phyloP scores from a whole-genome alignment of 2,888 invertebrate genomes.

The Heliconius erato region DNA sequence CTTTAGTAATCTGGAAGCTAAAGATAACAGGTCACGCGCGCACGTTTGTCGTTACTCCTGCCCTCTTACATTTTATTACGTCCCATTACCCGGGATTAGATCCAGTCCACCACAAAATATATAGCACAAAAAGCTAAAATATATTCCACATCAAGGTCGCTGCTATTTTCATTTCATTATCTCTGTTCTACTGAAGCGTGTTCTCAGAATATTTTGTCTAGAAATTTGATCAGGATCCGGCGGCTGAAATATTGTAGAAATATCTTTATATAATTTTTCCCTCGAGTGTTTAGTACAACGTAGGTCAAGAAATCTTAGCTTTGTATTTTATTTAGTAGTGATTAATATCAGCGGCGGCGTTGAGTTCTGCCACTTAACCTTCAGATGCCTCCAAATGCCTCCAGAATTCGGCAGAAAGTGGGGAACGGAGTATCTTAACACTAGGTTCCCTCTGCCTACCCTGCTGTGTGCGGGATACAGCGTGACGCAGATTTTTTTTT shows the following conservation, averaged over 20 bases:
- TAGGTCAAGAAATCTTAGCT: neutral
- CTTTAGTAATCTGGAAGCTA: conserved; percentile 59
- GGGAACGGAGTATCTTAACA: no score
- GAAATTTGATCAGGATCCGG: neutral
- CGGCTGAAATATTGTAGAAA: neutral
- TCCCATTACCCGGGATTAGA: conserved; percentile 82
- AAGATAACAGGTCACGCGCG: conserved; percentile 80
- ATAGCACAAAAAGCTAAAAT: conserved; percentile 27
- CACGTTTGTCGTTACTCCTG: conserved; percentile 80
- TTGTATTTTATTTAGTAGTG: no score
- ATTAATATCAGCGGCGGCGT: no score
- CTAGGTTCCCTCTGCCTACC: no score
- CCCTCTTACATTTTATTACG: conserved; percentile 83
- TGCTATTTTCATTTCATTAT: conserved; percentile 31
- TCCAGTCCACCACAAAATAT: conserved; percentile 51
- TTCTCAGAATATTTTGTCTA: conserved; percentile 18
- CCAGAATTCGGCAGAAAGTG: no score
- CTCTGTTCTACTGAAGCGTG: conserved; percentile 14
- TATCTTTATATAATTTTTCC: neutral
- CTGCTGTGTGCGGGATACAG: no score
- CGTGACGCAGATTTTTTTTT: no score
- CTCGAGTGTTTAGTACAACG: neutral
- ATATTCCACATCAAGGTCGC: conserved; percentile 23
- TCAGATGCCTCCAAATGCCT: no score
- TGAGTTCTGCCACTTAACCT: no score